Evolutionary conservation across 2,797 vertebrate species (phyloP), one percentile per base, ranked within the genome.

Genomic region (Ambastaia sidthimunki): DNA sequence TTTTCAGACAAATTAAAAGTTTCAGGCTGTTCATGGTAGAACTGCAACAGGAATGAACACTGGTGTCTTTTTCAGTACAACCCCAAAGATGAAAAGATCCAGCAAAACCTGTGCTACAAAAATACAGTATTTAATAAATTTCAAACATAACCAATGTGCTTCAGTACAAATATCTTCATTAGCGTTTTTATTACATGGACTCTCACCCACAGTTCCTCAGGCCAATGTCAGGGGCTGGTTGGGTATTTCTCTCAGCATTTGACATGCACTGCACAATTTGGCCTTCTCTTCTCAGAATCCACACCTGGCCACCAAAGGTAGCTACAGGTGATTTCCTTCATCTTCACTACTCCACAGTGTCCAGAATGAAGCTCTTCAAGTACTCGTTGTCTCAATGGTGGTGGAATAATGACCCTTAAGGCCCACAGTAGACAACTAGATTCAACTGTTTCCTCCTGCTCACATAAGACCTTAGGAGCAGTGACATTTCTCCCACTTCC

Each of bases 321-420:
- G n/a, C n/a, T n/a, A n/a, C n/a, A n/a, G n/a, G n/a, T n/a, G n/a
- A n/a, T n/a, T n/a, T n/a, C n/a, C n/a, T n/a, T n/a, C 50, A 54
- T 52, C 16, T 4, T 4, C 15, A 85, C 78, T 1, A 83, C 23
- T 7, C 73, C 54, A 67, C 73, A 73, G 31, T 78, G 65, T 21
- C 52, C 75, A 4, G 37, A 72, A 19, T 84, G 23, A 4, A 78
- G 54, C 5, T 78, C 44, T 9, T 71, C 25, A 1, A 73, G 1
- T 3, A 79, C 4, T 28, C 11, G 19, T 1, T 15, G 10, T 13
- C 48, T 50, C 15, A 65, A n/a, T n/a, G n/a, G 59, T 7, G 59
- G 44, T 10, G 18, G 44, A 31, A 62, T 28, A 21, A 75, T 52
- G 25, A 34, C 44, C 13, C n/a, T 21, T 7, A 19, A 23, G 57